These are phyloP conservation scores for Peromyscus leucopus DNA, from an alignment of 2,113 vertebrate genomes.

Conservation along the genomic window DNA sequence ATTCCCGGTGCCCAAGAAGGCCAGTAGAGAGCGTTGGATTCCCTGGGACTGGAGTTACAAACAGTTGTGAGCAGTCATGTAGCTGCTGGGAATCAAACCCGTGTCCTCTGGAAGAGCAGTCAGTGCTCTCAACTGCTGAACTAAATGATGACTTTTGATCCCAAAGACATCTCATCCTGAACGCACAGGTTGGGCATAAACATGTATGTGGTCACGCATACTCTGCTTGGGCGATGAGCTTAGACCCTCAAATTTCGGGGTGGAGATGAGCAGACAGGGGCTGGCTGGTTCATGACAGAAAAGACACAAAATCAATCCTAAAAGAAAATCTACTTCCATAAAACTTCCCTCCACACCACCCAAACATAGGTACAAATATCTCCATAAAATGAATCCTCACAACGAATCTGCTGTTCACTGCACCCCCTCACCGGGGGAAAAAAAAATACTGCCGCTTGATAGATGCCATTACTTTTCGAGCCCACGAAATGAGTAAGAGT, in stretches of 20 bases:
- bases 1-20: not conserved
- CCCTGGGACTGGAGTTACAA: not conserved
- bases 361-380: not conserved
- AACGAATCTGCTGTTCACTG: not conserved
- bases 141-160: not conserved
- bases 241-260: not conserved
- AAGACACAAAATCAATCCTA: slow-evolving; percentile 9
- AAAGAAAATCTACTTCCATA: not conserved
- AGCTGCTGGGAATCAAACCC: not conserved
- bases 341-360: not conserved
- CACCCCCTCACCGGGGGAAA: not conserved
- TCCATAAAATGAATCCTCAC: slow-evolving; percentile 18
- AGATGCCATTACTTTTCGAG: not conserved
- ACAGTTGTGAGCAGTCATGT: not conserved
- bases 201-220: not conserved
- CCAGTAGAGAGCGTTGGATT: not conserved
- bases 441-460: not conserved
- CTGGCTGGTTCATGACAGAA: not conserved
- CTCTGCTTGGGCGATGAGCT: not conserved
- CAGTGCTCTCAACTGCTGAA: not conserved
- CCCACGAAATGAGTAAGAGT: not conserved
- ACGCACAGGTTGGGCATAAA: not conserved
- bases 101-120: not conserved
- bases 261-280: too few relatives aligned
- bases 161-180: not conserved